Percentiles rank a stretch among this genome's conserved stretches.
Evolutionary conservation across 2,888 invertebrate species (phyloP).

Genomic region (Tuberolachnus salignus): DNA sequence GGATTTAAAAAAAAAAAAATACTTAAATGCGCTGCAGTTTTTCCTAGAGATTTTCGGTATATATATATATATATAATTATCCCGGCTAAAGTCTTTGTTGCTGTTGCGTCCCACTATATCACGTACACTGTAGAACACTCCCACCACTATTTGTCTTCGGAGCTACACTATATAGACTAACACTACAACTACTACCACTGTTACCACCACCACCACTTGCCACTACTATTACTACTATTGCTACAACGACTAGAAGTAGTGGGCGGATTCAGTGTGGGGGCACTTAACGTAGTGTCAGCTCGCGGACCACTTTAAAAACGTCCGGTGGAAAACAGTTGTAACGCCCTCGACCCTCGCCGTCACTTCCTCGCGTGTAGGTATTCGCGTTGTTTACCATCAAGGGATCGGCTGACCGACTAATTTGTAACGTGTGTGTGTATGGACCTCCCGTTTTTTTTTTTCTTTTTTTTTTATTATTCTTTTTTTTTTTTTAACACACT

Average conservation of each 20-base stretch:
- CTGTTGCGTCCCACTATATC: slow-evolving; percentile 24
- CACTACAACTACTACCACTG: neutral
- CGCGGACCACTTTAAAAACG: slow-evolving; percentile 49
- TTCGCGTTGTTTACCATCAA: slow-evolving; percentile 40
- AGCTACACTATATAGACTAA: neutral
- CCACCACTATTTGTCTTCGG: slow-evolving; percentile 45
- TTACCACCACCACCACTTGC: neutral
- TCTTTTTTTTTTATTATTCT: neutral
- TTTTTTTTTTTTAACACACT: neutral
- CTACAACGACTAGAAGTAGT: neutral
- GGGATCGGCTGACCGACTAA: slow-evolving; percentile 41
- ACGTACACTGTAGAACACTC: slow-evolving; percentile 35
- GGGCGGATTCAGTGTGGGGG: slow-evolving; percentile 24
- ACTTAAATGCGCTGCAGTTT: neutral
- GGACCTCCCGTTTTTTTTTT: neutral
- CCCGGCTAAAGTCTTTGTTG: slow-evolving; percentile 37
- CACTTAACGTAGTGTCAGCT: slow-evolving; percentile 55
- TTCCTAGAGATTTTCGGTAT: slow-evolving; percentile 15
- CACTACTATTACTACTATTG: neutral
- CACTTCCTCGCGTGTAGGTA: too few species aligned
- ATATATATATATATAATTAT: slow-evolving; percentile 7
- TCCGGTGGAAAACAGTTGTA: slow-evolving; percentile 46
- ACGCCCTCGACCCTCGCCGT: neutral
- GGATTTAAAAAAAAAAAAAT: neutral
- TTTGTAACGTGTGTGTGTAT: slow-evolving; percentile 38